Evolutionary conservation across 1,140 invertebrate genomes (phyloP), one percentile per base, ranked within the genome.

Genomic region (Idris sp.): DNA sequence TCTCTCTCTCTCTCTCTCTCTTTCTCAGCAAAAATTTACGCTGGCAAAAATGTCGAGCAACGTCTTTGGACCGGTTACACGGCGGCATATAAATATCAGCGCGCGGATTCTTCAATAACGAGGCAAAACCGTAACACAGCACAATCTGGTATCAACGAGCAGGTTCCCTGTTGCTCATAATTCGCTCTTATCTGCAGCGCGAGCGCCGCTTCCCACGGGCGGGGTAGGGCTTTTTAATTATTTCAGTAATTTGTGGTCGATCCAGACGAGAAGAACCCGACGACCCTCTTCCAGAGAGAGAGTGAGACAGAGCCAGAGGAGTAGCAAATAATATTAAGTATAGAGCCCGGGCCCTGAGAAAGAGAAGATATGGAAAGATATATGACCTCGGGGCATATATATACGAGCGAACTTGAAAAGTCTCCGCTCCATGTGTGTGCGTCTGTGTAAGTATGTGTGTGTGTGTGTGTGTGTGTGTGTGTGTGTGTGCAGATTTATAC

Each of bases 251-350:
- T 85, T 84, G 83, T 81, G 79, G 82, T 62, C 74, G 79, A 83
- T 81, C 73, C 76, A 68, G 68, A 73, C 64, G 72, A 58, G 46
- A 22, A 59, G 38, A 54, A 75, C 72, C 67, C 62, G 67, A 65
- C 78, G 65, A 76, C 61, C 72, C 73, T 72, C 53, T 46, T 49
- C 76, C 54, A 62, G 38, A 44, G 31, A 28, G 14, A 54, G 61
- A 65, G 64, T 54, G 71, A 49, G 65, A n/a, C n/a, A n/a, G n/a
- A n/a, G n/a, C n/a, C n/a, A n/a, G 44, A 62, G 74, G 85, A 79
- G 83, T 84, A 84, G 83, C 84, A 83, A 85, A 82, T 85, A 86
- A 86, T 86, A 85, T 83, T 86, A 86, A 86, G 84, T 86, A 86
- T 86, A 86, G 54, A 38, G 48, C 41, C 58, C 31, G 51, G 61